phyloP scores from a whole-genome alignment of 1,140 invertebrate genomes.

The Microplitis mediator region DNA sequence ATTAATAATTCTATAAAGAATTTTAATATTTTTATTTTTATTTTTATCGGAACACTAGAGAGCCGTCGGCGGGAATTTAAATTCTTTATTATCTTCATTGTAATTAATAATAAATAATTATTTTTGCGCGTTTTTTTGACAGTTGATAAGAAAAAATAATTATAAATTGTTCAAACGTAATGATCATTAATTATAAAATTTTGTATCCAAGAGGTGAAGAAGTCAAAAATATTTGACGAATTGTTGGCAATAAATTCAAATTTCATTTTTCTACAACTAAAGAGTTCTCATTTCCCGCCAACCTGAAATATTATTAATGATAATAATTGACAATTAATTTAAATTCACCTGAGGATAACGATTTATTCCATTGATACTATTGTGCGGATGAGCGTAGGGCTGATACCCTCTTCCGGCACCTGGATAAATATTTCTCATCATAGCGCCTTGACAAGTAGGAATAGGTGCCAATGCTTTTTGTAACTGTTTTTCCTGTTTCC shows the following conservation, averaged over 20 bases:
- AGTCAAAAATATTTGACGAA: too few species aligned
- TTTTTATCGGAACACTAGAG: neutral
- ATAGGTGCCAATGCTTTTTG: slow-evolving; percentile 92
- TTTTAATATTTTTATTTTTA: neutral
- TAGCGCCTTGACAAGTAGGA: slow-evolving; percentile 92
- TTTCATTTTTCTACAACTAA: too few species aligned
- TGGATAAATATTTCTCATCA: slow-evolving; percentile 97
- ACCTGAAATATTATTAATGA: too few species aligned
- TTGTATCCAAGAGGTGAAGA: too few species aligned
- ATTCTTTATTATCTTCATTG: too few species aligned
- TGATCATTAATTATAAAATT: too few species aligned
- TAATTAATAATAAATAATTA: neutral
- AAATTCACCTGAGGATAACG: slow-evolving; percentile 87
- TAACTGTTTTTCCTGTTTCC: slow-evolving; percentile 97
- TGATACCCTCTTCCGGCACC: slow-evolving; percentile 84
- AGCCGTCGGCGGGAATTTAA: neutral
- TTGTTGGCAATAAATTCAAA: too few species aligned
- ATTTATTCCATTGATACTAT: slow-evolving; percentile 84
- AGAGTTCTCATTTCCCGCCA: too few species aligned
- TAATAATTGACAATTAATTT: too few species aligned
- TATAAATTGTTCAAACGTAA: too few species aligned
- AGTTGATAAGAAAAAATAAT: too few species aligned
- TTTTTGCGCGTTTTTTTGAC: too few species aligned
- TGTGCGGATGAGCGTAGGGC: slow-evolving; percentile 85
- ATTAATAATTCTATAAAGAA: neutral